Percentiles rank a stretch among this genome's conserved stretches.
These are phyloP conservation scores for Mesorhabditis spiculigera DNA, from an alignment of 2,888 invertebrate genomes.

Conservation along the genomic window DNA sequence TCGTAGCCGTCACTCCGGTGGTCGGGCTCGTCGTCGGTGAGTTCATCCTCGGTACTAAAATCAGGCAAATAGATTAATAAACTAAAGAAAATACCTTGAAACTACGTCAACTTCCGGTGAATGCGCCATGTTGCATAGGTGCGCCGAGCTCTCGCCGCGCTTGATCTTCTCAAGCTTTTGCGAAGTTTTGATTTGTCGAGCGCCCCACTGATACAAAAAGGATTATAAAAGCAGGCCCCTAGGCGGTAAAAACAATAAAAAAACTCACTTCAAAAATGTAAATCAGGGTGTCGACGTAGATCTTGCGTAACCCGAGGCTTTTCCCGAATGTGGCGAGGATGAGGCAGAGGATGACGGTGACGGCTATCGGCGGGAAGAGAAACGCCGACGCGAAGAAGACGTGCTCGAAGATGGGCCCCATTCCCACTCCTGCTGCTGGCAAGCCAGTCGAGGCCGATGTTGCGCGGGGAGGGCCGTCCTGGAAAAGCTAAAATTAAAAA, in stretches of 20 bases:
- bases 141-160: constrained; percentile 25
- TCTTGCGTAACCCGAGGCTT: constrained; percentile 81
- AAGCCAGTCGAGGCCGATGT: background rate
- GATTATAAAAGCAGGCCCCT: background rate
- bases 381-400: constrained; percentile 30
- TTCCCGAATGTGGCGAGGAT: constrained; percentile 82
- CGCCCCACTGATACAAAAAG: constrained; percentile 52
- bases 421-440: constrained; percentile 16
- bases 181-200: constrained; percentile 49
- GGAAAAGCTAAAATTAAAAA: background rate
- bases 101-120: background rate
- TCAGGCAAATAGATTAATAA: background rate
- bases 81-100: background rate
- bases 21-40: constrained; percentile 19
- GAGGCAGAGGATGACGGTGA: constrained; percentile 69
- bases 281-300: constrained; percentile 81
- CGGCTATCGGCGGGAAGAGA: constrained; percentile 47
- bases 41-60: constrained; percentile 20
- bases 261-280: constrained; percentile 84
- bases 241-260: background rate
- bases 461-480: constrained; percentile 2
- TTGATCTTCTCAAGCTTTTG: constrained; percentile 24
- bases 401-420: constrained; percentile 31
- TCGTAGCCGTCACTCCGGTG: constrained; percentile 14
- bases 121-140: background rate